phyloP scores from a whole-genome alignment of 2,888 invertebrate species.

The Zygothrica quintamaculata region DNA sequence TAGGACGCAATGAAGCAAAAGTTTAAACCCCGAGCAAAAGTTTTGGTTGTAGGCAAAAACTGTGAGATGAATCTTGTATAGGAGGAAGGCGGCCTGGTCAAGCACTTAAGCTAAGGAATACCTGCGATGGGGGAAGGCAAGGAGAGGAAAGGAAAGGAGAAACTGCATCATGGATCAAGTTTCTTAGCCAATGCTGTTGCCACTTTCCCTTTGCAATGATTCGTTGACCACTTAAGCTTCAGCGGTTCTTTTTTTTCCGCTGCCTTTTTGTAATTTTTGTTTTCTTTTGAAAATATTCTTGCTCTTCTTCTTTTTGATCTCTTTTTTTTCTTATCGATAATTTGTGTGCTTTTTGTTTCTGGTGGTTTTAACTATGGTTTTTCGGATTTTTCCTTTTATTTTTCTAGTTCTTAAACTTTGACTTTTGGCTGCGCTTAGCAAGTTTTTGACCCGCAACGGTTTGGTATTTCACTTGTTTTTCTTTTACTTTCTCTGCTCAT shows the following conservation, averaged over 20 bases:
- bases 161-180: slow-evolving; percentile 13
- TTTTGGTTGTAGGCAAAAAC: too few species aligned
- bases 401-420: slow-evolving; percentile 52
- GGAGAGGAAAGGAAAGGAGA: not conserved
- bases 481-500: slow-evolving; percentile 2
- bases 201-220: slow-evolving; percentile 5
- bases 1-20: slow-evolving; percentile 1
- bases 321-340: slow-evolving; percentile 16
- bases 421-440: slow-evolving; percentile 57
- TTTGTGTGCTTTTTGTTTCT: slow-evolving; percentile 6
- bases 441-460: slow-evolving; percentile 21
- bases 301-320: slow-evolving; percentile 7
- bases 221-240: slow-evolving; percentile 27
- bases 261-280: slow-evolving; percentile 7
- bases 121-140: slow-evolving; percentile 3
- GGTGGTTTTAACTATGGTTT: slow-evolving; percentile 17
- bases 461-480: slow-evolving; percentile 6
- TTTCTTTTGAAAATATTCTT: slow-evolving; percentile 6
- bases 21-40: not conserved
- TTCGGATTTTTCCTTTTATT: slow-evolving; percentile 24
- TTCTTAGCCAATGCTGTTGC: slow-evolving; percentile 24
- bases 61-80: too few species aligned
- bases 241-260: not conserved
- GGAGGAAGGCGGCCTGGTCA: too few species aligned
- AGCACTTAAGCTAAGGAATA: too few species aligned